Conservation (phyloP, 2,888 invertebrate species). For the Dioctria linearis region DNA sequence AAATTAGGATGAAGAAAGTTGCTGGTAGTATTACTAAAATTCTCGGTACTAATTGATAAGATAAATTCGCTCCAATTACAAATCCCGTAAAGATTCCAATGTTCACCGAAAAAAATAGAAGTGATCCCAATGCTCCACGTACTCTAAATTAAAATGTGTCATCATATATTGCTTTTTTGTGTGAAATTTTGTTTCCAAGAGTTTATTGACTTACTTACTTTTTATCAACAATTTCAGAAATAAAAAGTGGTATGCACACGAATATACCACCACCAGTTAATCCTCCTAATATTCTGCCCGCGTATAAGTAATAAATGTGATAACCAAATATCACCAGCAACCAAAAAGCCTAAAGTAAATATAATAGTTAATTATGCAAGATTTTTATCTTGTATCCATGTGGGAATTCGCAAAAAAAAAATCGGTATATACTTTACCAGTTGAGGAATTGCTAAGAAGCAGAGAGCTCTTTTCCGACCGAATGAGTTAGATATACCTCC, state of each 20-base stretch:
- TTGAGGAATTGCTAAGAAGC: slow-evolving; percentile 57
- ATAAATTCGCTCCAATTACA: slow-evolving; percentile 56
- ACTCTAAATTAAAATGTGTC: slow-evolving; percentile 48
- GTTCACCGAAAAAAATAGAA: slow-evolving; percentile 55
- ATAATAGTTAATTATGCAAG: not conserved
- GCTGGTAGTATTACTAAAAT: slow-evolving; percentile 55
- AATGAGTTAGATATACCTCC: slow-evolving; percentile 56
- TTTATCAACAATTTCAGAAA: slow-evolving; percentile 60
- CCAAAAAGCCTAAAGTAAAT: slow-evolving; percentile 58
- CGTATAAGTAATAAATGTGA: slow-evolving; percentile 54
- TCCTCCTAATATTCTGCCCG: slow-evolving; percentile 58
- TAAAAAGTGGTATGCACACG: slow-evolving; percentile 57
- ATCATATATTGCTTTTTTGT: not conserved
- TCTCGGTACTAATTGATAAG: slow-evolving; percentile 55
- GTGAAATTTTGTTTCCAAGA: not conserved
- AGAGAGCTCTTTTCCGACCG: slow-evolving; percentile 57
- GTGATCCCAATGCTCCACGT: slow-evolving; percentile 57
- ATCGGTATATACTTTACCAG: slow-evolving; percentile 50
- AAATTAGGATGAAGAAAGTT: slow-evolving; percentile 45
- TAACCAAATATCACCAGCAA: slow-evolving; percentile 54
- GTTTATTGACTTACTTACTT: slow-evolving; percentile 54
- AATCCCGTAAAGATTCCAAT: slow-evolving; percentile 57
- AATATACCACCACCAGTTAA: slow-evolving; percentile 59
- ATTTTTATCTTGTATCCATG: not conserved
- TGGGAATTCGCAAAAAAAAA: not conserved